Evolutionary conservation across 2,888 invertebrate species (phyloP).

Genomic region (Rotaria macrura): DNA sequence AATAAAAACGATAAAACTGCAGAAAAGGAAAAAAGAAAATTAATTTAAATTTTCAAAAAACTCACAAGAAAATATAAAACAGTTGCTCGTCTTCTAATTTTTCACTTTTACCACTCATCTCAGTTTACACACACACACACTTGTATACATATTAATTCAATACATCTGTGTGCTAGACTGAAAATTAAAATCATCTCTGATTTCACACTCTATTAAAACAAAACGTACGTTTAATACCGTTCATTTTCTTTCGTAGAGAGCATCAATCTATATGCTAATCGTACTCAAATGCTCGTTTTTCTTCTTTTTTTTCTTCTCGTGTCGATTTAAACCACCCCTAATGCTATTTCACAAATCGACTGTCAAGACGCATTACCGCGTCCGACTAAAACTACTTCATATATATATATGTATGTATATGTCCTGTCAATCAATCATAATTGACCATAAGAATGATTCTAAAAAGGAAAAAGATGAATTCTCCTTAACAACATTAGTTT

Average conservation of each 20-base stretch:
- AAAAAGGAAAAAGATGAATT: neutral
- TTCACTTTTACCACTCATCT: neutral
- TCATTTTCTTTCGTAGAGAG: neutral
- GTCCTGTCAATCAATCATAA: slow-evolving; percentile 20
- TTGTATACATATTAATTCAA: neutral
- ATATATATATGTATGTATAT: too few relatives aligned
- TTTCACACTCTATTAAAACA: neutral
- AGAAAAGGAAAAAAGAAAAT: neutral
- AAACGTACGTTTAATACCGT: neutral
- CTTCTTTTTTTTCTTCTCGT: neutral
- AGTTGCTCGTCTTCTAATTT: neutral
- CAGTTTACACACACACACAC: neutral
- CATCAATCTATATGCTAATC: neutral
- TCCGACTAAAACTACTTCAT: neutral
- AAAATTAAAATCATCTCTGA: neutral
- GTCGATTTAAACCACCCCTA: neutral
- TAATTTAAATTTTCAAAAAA: neutral
- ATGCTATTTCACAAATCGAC: slow-evolving; percentile 13
- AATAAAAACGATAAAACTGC: too few relatives aligned
- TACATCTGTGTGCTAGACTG: neutral
- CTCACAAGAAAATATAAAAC: neutral
- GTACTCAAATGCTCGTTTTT: neutral
- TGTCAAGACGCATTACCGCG: neutral
- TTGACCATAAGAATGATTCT: neutral
- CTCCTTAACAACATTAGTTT: neutral